Evolutionary conservation across 2,797 vertebrate genomes (phyloP).

Genomic region (Gouania willdenowi): DNA sequence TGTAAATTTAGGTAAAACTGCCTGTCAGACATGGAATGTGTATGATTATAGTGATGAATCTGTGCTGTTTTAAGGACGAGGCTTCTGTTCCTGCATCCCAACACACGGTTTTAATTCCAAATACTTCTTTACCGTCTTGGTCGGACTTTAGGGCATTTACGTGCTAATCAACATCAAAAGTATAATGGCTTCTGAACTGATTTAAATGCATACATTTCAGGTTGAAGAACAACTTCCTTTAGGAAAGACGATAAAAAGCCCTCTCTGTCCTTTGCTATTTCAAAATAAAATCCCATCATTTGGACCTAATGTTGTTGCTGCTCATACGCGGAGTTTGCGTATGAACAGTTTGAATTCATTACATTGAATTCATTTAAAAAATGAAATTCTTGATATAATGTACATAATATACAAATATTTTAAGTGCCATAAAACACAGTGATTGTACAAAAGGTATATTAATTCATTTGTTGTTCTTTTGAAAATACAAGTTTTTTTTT

Average conservation of each 20-base stretch:
- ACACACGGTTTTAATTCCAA: slow-evolving; percentile 58
- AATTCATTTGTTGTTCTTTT: too few relatives aligned
- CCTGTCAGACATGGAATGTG: slow-evolving; percentile 26
- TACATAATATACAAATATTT: too few relatives aligned
- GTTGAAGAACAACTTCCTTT: slow-evolving; percentile 2
- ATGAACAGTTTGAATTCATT: too few relatives aligned
- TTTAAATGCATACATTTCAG: slow-evolving; percentile 20
- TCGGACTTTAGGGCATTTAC: slow-evolving; percentile 40
- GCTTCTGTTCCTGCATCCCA: slow-evolving; percentile 25
- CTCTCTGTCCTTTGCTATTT: too few relatives aligned
- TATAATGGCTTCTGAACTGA: slow-evolving; percentile 32
- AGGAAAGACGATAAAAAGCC: neutral
- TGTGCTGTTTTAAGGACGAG: slow-evolving; percentile 39
- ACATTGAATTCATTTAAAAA: neutral
- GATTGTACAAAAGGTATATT: too few relatives aligned
- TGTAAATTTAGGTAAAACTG: slow-evolving; percentile 28
- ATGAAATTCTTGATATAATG: too few relatives aligned
- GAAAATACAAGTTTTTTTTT: too few relatives aligned
- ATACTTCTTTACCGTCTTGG: slow-evolving; percentile 30
- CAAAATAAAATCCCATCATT: too few relatives aligned
- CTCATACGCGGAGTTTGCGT: too few relatives aligned
- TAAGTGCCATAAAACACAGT: too few relatives aligned
- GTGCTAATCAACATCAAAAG: slow-evolving; percentile 58
- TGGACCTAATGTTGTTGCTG: too few relatives aligned
- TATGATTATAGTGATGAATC: too few relatives aligned